Percentiles rank a stretch among this genome's conserved stretches.
Evolutionary conservation across 1,140 invertebrate species (phyloP).

Genomic region (Drosophila mojavensis): DNA sequence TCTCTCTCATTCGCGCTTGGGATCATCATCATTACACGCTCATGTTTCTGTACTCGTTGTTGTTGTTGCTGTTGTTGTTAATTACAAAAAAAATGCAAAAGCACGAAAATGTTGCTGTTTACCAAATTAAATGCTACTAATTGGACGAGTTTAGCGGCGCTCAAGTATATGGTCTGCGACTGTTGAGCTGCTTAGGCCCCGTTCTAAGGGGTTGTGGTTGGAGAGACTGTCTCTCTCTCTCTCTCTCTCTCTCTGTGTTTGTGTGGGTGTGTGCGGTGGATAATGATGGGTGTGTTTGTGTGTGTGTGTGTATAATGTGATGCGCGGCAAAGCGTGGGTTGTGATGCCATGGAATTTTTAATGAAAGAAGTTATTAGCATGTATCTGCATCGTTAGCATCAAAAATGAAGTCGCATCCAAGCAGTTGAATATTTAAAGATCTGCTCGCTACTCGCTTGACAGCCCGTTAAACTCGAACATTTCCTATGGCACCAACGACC

Average conservation of each 20-base stretch:
- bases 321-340: constrained; percentile 25
- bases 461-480: neutral
- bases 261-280: constrained; percentile 9
- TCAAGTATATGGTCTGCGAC: constrained; percentile 69
- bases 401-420: constrained; percentile 66
- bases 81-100: constrained; percentile 82
- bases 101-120: constrained; percentile 81
- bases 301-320: constrained; percentile 7
- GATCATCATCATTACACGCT: constrained; percentile 31
- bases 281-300: neutral
- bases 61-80: constrained; percentile 59
- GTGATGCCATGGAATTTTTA: constrained; percentile 74
- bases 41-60: constrained; percentile 6
- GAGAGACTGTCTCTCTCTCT: neutral
- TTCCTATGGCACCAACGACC: no score
- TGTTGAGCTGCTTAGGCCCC: constrained; percentile 48
- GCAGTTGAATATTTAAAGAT: constrained; percentile 22
- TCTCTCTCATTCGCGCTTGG: neutral
- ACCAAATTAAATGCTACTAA: constrained; percentile 82
- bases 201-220: neutral
- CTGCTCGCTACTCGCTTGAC: neutral
- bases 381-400: constrained; percentile 78
- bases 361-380: constrained; percentile 81
- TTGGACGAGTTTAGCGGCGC: constrained; percentile 80
- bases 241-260: constrained; percentile 1